Percentiles rank a stretch among this genome's conserved stretches.
phyloP scores from a whole-genome alignment of 2,888 invertebrate species.

The Andrena bicolor region DNA sequence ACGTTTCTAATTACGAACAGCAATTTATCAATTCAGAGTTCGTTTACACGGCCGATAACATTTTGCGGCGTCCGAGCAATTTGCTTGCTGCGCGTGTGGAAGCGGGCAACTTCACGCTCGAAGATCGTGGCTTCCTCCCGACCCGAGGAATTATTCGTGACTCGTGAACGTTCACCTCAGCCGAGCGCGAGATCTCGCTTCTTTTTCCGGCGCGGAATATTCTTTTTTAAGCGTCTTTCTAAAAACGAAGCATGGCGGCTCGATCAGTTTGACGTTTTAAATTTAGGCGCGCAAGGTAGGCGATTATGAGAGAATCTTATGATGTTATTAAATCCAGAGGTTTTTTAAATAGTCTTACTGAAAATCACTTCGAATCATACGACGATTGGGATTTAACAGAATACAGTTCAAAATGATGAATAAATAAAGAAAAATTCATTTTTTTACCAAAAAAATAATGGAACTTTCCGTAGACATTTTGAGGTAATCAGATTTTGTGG shows the following conservation, averaged over 20 bases:
- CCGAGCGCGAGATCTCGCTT: background rate
- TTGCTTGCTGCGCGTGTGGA: constrained; percentile 20
- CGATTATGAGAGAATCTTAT: too few species aligned
- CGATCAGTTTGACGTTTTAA: background rate
- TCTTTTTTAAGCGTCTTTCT: constrained; percentile 17
- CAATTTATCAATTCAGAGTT: constrained; percentile 41
- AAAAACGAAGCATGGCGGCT: background rate
- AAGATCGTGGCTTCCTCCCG: background rate
- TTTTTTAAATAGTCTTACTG: too few species aligned
- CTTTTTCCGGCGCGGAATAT: constrained; percentile 6
- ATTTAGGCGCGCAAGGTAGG: background rate
- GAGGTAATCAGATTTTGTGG: too few species aligned
- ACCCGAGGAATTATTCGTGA: constrained; percentile 11
- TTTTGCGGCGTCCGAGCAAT: constrained; percentile 35
- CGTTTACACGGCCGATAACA: constrained; percentile 49
- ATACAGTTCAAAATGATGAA: too few species aligned
- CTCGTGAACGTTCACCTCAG: constrained; percentile 1
- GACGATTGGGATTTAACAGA: too few species aligned
- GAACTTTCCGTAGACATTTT: too few species aligned
- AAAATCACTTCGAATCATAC: too few species aligned
- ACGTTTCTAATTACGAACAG: constrained; percentile 25
- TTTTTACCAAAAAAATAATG: too few species aligned
- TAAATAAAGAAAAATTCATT: too few species aligned
- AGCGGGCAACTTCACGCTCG: background rate
- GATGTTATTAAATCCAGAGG: too few species aligned